Percentiles rank a stretch among this genome's conserved stretches.
These are phyloP conservation scores for Drosophila koepferae DNA, from an alignment of 2,888 invertebrate genomes.

Conservation along the genomic window DNA sequence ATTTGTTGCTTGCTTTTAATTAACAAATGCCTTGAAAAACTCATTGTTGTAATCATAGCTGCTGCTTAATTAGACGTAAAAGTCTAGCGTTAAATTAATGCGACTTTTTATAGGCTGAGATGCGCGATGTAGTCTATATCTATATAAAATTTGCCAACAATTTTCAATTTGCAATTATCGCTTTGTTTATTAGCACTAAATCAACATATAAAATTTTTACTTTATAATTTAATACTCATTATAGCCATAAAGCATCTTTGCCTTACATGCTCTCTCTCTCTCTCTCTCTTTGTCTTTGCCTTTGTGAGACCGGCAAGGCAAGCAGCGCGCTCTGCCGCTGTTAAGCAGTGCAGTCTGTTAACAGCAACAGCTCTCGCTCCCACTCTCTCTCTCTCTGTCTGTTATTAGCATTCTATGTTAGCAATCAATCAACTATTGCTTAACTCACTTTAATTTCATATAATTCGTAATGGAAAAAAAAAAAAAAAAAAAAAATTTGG, in stretches of 20 bases:
- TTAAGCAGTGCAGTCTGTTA: conserved; percentile 19
- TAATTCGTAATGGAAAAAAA: background rate
- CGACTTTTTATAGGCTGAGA: conserved; percentile 14
- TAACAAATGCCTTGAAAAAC: conserved; percentile 67
- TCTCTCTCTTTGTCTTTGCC: background rate
- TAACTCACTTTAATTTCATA: background rate
- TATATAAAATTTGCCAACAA: conserved; percentile 25
- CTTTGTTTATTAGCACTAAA: conserved; percentile 25
- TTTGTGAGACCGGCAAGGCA: conserved; percentile 32
- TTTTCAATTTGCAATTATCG: conserved; percentile 52
- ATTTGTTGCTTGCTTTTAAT: conserved; percentile 75
- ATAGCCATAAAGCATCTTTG: conserved; percentile 1
- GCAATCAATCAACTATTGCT: conserved; percentile 5
- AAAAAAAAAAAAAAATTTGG: background rate
- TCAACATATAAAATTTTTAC: conserved; percentile 14
- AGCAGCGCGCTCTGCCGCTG: conserved; percentile 25
- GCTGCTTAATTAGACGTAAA: conserved; percentile 57
- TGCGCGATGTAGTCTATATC: background rate
- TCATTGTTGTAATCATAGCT: conserved; percentile 63
- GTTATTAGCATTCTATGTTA: conserved; percentile 24
- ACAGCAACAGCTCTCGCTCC: background rate
- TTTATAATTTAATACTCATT: conserved; percentile 14
- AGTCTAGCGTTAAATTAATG: conserved; percentile 53
- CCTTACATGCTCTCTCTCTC: background rate
- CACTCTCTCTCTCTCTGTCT: background rate